Evolutionary conservation across 2,113 vertebrate species (phyloP).

Genomic region (Mobula birostris): DNA sequence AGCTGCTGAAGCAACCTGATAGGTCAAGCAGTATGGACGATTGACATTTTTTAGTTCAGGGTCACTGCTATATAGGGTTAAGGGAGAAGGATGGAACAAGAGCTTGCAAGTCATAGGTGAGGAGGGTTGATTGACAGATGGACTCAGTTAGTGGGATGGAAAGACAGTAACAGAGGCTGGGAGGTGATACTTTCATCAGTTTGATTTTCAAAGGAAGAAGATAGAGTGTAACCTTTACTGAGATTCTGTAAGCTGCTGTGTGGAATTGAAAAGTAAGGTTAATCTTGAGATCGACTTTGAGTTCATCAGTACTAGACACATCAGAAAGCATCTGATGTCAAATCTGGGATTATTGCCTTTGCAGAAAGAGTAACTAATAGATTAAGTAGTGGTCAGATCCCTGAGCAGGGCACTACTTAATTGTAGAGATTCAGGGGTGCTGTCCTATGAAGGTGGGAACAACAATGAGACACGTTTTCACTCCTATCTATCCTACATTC

Average conservation of each 20-base stretch:
- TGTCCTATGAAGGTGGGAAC: not conserved
- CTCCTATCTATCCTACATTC: too few species aligned
- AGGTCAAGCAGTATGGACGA: too few species aligned
- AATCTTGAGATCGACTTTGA: not conserved
- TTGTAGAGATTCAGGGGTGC: not conserved
- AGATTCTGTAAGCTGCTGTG: not conserved
- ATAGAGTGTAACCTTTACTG: not conserved
- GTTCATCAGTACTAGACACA: not conserved
- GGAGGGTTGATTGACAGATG: too few species aligned
- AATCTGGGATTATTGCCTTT: not conserved
- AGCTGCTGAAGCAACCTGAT: too few species aligned
- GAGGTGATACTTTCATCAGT: too few species aligned
- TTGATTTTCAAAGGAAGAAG: too few species aligned
- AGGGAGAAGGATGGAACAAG: too few species aligned
- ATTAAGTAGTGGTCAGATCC: not conserved
- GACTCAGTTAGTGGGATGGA: too few species aligned
- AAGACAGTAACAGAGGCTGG: too few species aligned
- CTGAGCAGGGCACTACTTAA: not conserved
- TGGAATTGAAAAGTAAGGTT: not conserved
- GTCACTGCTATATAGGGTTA: too few species aligned
- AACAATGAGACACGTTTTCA: not conserved
- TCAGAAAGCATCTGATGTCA: not conserved
- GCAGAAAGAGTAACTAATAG: not conserved
- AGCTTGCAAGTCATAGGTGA: too few species aligned
- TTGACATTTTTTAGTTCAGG: too few species aligned